phyloP scores from a whole-genome alignment of 2,888 invertebrate genomes.

The Apodemia duryi region DNA sequence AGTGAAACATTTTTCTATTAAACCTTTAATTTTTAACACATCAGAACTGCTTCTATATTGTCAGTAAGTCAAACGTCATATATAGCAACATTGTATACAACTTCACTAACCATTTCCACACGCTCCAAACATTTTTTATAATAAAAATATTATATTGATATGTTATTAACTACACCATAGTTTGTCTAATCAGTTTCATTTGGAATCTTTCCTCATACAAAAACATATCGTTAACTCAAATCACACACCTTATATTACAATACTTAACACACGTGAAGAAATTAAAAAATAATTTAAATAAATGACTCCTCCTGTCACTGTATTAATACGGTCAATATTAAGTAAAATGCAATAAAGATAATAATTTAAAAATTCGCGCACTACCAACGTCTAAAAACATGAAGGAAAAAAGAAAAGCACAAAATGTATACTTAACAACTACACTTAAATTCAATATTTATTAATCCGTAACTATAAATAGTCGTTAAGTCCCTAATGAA shows the following conservation, averaged over 20 bases:
- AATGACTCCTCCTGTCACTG: constrained; percentile 25
- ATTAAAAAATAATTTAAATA: constrained; percentile 31
- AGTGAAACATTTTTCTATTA: constrained; percentile 71
- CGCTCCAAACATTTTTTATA: constrained; percentile 44
- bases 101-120: constrained; percentile 56
- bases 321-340: constrained; percentile 20
- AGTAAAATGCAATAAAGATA: constrained; percentile 27
- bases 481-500: constrained; percentile 54
- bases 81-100: constrained; percentile 47
- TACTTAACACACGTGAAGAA: constrained; percentile 60
- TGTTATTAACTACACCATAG: constrained; percentile 71
- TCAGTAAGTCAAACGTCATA: constrained; percentile 61
- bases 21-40: constrained; percentile 66
- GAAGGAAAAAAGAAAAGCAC: constrained; percentile 52
- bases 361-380: constrained; percentile 37
- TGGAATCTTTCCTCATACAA: constrained; percentile 75
- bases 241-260: constrained; percentile 67
- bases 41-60: constrained; percentile 64
- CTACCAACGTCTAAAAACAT: constrained; percentile 47
- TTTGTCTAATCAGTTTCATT: constrained; percentile 55
- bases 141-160: constrained; percentile 67
- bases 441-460: constrained; percentile 53
- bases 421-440: constrained; percentile 43
- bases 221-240: constrained; percentile 65
- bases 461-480: constrained; percentile 56